A percentile compares a stretch with the other conserved stretches of the same genome.
Evolutionary conservation across 2,113 vertebrate genomes (phyloP).

Genomic region (Pao palembangensis): DNA sequence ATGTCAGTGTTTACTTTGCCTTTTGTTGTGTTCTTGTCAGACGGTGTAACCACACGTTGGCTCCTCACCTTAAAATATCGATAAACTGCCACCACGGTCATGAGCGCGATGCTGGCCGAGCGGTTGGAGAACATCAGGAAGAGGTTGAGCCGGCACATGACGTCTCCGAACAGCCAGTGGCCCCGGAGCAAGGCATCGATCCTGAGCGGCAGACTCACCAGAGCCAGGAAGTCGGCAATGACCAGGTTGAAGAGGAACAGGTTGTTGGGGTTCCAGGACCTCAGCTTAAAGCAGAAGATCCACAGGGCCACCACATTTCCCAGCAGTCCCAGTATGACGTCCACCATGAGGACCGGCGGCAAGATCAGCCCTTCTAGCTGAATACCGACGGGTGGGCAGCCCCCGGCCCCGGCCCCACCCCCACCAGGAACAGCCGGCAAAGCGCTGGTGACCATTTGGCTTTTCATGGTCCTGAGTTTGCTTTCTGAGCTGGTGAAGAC

Average conservation of each 20-base stretch:
- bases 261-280: constrained; percentile 66
- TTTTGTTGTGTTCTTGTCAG: too few species aligned
- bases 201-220: constrained; percentile 70
- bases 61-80: constrained; percentile 72
- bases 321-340: constrained; percentile 70
- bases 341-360: constrained; percentile 63
- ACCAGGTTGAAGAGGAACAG: constrained; percentile 74
- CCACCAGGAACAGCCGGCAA: background rate
- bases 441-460: background rate
- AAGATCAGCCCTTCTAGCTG: constrained; percentile 58
- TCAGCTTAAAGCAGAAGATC: constrained; percentile 72
- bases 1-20: too few species aligned
- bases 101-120: constrained; percentile 71
- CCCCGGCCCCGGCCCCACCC: background rate
- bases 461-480: background rate
- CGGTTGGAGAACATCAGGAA: constrained; percentile 75
- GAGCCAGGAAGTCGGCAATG: constrained; percentile 70
- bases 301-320: constrained; percentile 69
- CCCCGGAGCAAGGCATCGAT: constrained; percentile 66
- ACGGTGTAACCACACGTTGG: background rate
- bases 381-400: constrained; percentile 62
- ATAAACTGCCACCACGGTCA: constrained; percentile 71
- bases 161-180: constrained; percentile 67
- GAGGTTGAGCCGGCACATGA: constrained; percentile 65
- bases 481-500: too few species aligned